Evolutionary conservation across 2,113 vertebrate species (phyloP).

Genomic region (Dipodomys spectabilis): DNA sequence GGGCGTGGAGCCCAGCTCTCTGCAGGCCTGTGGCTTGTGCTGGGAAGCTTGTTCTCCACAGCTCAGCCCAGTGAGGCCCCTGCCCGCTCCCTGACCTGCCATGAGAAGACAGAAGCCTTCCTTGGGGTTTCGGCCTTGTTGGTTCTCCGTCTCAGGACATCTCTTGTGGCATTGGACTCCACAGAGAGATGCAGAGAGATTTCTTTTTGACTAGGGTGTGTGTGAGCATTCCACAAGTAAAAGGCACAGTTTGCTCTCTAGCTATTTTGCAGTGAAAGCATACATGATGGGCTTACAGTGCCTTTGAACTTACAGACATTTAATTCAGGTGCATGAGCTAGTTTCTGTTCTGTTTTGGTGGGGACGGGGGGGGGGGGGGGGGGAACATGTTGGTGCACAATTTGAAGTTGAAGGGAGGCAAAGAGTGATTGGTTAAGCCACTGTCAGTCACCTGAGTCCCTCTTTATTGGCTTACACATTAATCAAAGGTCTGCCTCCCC

Average conservation of each 20-base stretch:
- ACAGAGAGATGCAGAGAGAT: no score
- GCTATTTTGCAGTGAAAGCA: background rate
- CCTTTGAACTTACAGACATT: background rate
- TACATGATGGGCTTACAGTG: rapidly evolving
- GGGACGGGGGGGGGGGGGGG: background rate
- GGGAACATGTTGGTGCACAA: background rate
- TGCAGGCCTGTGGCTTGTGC: background rate
- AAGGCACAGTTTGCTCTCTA: background rate
- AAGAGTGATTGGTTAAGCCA: background rate
- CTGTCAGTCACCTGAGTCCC: background rate
- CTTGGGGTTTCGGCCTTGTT: background rate
- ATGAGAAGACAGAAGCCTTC: background rate
- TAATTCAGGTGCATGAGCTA: background rate
- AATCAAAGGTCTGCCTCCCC: slow-evolving; percentile 27
- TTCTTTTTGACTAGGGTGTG: no score
- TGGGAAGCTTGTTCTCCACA: background rate
- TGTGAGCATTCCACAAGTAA: background rate
- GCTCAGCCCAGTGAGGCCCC: rapidly evolving
- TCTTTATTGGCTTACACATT: background rate
- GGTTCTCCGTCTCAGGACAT: background rate
- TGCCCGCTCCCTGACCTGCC: background rate
- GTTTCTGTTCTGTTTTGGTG: background rate
- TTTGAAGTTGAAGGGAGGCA: background rate
- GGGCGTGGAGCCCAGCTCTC: rapidly evolving
- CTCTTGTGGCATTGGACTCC: no score